Conservation (phyloP, 2,113 vertebrate genomes). For the Eurystomus gularis region DNA sequence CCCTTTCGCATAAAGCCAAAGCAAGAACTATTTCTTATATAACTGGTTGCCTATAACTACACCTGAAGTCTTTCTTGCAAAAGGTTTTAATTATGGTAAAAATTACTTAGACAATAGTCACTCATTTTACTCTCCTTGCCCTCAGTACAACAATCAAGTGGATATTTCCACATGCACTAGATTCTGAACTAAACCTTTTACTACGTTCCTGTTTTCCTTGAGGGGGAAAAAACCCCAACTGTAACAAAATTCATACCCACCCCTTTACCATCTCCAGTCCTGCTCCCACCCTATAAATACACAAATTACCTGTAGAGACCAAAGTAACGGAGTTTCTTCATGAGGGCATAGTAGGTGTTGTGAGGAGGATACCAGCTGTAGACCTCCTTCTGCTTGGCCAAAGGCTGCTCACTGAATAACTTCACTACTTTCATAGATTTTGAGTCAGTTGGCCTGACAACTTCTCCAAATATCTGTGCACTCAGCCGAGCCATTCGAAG, state of each 20-base stretch:
- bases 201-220: background rate
- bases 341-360: conserved; percentile 85
- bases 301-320: conserved; percentile 90
- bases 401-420: conserved; percentile 87
- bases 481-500: conserved; percentile 90
- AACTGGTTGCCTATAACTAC: background rate
- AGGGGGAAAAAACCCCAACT: background rate
- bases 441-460: conserved; percentile 85
- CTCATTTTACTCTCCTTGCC: background rate
- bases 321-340: conserved; percentile 85
- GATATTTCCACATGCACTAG: background rate
- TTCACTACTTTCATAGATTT: conserved; percentile 92
- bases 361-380: conserved; percentile 94
- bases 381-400: conserved; percentile 85
- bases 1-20: background rate
- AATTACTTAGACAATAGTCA: background rate
- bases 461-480: conserved; percentile 88
- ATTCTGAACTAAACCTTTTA: background rate
- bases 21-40: background rate
- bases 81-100: background rate
- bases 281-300: background rate
- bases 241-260: background rate
- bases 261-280: background rate
- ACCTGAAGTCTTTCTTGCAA: background rate
- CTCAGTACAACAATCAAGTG: background rate